Base-by-base conservation (phyloP, 1,140 invertebrate genomes). In the Coelopa frigida region DNA sequence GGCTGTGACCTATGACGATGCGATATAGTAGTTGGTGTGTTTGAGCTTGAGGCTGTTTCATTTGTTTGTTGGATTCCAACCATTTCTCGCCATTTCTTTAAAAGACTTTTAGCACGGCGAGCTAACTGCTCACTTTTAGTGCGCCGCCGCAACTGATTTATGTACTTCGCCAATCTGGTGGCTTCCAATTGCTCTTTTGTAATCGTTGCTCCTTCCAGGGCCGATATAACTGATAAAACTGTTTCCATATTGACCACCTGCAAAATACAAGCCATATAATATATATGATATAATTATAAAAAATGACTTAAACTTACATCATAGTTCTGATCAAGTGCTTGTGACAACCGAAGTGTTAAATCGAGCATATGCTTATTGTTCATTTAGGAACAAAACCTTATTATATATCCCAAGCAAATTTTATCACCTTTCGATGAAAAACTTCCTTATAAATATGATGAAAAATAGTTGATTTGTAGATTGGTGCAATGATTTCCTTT, bases 181-280 rank as follows among this genome's bases (percentile, higher is more conserved):
- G 79, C 78, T 84, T 94, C 91, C 75, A 95, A 75, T 74, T 89
- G 81, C 73, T 95, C 91, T 80, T 90, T 92, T 72, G 91, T 94
- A 75, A 96, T 89, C 72, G 85, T 80, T 71, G 87, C 85, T 73
- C 83, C 87, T 76, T 96, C 93, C 82, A 95, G 77, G 68, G 85
- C 78, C 70, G 85, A 81, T 76, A 96, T 89, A 73, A 94, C 84
- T 74, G 93, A 88, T 74, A 89, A 77, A 74, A 94, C 89, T 66
- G 83, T 77, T 66, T 81, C 83, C 87, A 94, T 91, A 79, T 95
- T 87, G 76, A 90, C 82, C 77, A 96, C 91, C 92, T 96, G 68
- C 45, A 79, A 27, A 26, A 35, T 50, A 31, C 17, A 27, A 46
- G 18, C 18, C 3, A 20, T 42, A 10, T 15, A 44, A 40, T 38